These are phyloP conservation scores for Cheilosia scutellata DNA, from an alignment of 2,888 invertebrate genomes.

Conservation along the genomic window DNA sequence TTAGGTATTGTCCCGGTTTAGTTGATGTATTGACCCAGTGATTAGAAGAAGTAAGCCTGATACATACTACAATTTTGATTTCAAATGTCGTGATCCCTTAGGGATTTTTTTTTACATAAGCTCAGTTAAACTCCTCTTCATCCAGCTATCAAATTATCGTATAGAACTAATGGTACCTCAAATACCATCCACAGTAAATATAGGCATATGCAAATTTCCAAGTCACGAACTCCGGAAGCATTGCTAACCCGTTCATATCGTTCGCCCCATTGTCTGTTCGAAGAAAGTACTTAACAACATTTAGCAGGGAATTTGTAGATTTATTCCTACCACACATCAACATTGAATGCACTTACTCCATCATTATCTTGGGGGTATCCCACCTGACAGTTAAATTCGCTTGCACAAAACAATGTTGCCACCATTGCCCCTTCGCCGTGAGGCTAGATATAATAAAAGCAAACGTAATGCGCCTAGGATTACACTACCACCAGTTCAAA, in stretches of 20 bases:
- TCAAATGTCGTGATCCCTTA: too few species aligned
- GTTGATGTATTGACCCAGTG: too few species aligned
- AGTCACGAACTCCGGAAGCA: slow-evolving; percentile 75
- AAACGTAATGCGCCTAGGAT: slow-evolving; percentile 25
- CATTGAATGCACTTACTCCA: slow-evolving; percentile 51
- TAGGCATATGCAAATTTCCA: slow-evolving; percentile 34
- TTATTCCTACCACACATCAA: slow-evolving; percentile 74
- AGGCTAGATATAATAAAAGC: slow-evolving; percentile 17
- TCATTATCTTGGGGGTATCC: slow-evolving; percentile 39
- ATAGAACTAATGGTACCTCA: slow-evolving; percentile 81
- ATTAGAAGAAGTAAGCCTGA: too few species aligned
- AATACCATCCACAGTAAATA: slow-evolving; percentile 78
- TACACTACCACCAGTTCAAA: slow-evolving; percentile 28
- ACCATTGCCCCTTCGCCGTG: slow-evolving; percentile 9
- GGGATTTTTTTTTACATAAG: too few species aligned
- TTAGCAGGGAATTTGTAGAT: slow-evolving; percentile 70
- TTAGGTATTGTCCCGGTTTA: too few species aligned
- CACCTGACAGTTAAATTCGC: slow-evolving; percentile 58
- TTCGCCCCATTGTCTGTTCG: slow-evolving; percentile 6
- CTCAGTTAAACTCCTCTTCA: slow-evolving; percentile 33
- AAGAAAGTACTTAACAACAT: slow-evolving; percentile 63
- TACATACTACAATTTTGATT: too few species aligned
- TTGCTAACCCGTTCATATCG: slow-evolving; percentile 59
- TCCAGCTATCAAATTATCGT: slow-evolving; percentile 80
- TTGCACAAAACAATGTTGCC: slow-evolving; percentile 31